Evolutionary conservation across 2,888 invertebrate genomes (phyloP), one percentile per base, ranked within the genome.

Genomic region (Calephelis perditalis): DNA sequence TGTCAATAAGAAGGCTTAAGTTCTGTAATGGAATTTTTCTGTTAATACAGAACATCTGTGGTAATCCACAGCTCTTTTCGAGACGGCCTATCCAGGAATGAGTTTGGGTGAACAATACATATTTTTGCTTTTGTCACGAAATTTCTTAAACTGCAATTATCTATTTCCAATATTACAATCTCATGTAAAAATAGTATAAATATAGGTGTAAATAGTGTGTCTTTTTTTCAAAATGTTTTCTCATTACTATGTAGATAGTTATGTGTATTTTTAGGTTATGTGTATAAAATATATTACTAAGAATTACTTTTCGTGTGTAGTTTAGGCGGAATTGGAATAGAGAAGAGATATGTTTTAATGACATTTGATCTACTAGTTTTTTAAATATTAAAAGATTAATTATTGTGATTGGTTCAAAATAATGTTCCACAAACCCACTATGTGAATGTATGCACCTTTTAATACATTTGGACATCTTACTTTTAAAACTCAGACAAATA

Each of bases 141-240:
- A 35, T 35, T 52, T 52, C 15, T 7, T 1, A 35, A 11, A 6
- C 35, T 52, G 15, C 10, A 8, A 35, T 15, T 9, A 49, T 11
- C 15, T 3, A 10, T 35, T 52, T 52, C 49, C 35, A 52, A 26
- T 58, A 12, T 49, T 9, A 26, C 26, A 26, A 26, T 26, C 26
- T 26, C 47, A 49, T 15, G 15, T 49, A 15, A 40, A 49, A 58
- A 49, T 15, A 11, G 58, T 49, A 49, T 26, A 26, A 26, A 26
- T 26, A 26, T 26, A 26, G 49, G 58, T 58, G 58, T 49, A 49
- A 49, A 40, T 58, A 49, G 9, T 47, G 47, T 58, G 49, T 58
- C 47, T 58, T 11, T 26, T 52, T 57, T 56, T 58, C 46, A 64
- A 54, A 54, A 61, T 26, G 49, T 52, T 52, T 52, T 52, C 49